Percentiles rank a stretch among this genome's conserved stretches.
These are phyloP conservation scores for Danio jaintianensis DNA, from an alignment of 2,797 vertebrate genomes.

Conservation along the genomic window DNA sequence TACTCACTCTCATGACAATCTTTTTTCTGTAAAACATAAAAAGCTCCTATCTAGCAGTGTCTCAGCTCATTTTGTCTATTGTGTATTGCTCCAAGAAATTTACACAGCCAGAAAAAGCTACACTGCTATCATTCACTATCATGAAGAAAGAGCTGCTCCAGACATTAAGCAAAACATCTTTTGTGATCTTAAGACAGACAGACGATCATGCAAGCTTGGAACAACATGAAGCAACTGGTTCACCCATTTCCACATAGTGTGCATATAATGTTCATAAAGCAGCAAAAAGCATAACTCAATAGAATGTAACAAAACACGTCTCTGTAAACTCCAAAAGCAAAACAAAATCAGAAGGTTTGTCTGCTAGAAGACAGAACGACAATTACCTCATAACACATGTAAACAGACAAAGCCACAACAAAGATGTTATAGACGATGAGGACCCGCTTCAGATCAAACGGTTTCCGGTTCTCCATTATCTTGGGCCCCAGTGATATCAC, in stretches of 20 bases:
- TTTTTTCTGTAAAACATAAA: not conserved
- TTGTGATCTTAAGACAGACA: not conserved
- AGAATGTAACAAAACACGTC: slow-evolving; percentile 33
- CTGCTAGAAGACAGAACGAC: not conserved
- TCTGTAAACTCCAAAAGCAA: not conserved
- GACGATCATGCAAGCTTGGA: not conserved
- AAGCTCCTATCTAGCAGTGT: not conserved
- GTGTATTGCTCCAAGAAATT: too few species aligned
- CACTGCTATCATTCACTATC: not conserved
- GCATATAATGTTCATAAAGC: too few species aligned
- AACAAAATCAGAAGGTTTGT: not conserved
- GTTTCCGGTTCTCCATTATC: slow-evolving; percentile 95
- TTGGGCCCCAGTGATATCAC: slow-evolving; percentile 90
- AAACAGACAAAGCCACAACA: slow-evolving; percentile 90
- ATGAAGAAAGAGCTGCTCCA: not conserved
- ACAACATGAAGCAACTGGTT: not conserved
- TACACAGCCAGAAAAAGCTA: too few species aligned
- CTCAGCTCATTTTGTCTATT: not conserved
- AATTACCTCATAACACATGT: slow-evolving; percentile 92
- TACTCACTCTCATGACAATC: not conserved
- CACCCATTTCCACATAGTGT: not conserved
- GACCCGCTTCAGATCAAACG: slow-evolving; percentile 87
- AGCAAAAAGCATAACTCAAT: not conserved
- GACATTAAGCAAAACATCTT: not conserved
- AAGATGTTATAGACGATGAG: slow-evolving; percentile 91